Percentiles rank a stretch among this genome's conserved stretches.
Evolutionary conservation across 2,797 vertebrate genomes (phyloP).

Genomic region (Danionella dracula): DNA sequence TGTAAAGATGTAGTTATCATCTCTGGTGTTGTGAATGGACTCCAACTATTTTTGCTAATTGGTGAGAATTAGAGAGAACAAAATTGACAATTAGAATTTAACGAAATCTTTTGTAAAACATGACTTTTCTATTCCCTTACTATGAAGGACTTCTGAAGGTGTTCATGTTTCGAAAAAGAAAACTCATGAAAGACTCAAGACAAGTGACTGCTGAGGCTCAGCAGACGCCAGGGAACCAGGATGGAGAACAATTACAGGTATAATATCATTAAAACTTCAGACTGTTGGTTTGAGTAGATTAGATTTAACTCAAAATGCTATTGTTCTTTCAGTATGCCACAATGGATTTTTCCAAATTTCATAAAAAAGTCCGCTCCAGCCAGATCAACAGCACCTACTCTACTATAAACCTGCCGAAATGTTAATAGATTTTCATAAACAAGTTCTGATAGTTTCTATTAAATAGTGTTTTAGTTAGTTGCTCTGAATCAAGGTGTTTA

Average conservation of each 20-base stretch:
- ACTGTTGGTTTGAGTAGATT: neutral
- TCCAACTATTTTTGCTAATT: neutral
- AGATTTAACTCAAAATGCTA: neutral
- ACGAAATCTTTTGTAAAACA: neutral
- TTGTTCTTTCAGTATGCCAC: neutral
- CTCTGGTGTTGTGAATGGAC: neutral
- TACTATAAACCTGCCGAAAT: neutral
- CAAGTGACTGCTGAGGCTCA: neutral
- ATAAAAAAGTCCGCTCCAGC: neutral
- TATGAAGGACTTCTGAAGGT: neutral
- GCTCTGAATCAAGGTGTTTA: too few relatives aligned
- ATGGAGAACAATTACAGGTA: neutral
- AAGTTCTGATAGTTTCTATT: too few relatives aligned
- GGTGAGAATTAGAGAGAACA: neutral
- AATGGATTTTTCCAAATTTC: neutral
- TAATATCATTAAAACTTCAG: neutral
- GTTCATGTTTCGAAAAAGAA: neutral
- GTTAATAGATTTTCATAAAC: too few relatives aligned
- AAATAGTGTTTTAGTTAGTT: too few relatives aligned
- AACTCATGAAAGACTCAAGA: neutral
- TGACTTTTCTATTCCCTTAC: neutral
- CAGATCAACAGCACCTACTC: slow-evolving; percentile 1
- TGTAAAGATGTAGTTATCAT: too few relatives aligned
- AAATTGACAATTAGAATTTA: neutral
- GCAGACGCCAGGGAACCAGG: neutral